Conservation (phyloP, 2,888 invertebrate species). For the Thera britannica region DNA sequence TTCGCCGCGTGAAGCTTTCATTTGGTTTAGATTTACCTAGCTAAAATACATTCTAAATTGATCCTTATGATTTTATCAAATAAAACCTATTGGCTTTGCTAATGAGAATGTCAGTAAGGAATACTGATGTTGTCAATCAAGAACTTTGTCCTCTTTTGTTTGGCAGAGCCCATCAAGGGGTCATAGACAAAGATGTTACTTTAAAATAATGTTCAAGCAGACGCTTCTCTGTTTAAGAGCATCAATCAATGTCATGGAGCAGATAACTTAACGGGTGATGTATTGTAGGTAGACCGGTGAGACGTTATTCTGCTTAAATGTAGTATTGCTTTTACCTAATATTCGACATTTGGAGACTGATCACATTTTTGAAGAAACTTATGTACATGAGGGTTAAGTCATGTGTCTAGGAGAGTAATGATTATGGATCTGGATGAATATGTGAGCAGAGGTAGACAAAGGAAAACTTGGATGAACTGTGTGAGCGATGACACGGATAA, state of each 20-base stretch:
- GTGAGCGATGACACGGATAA: too few species aligned
- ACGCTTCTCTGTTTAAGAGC: constrained; percentile 53
- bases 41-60: too few species aligned
- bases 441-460: too few species aligned
- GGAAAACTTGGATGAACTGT: too few species aligned
- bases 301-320: constrained; percentile 29
- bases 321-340: constrained; percentile 23
- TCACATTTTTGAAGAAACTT: too few species aligned
- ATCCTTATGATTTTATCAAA: too few species aligned
- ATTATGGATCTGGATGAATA: too few species aligned
- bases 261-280: constrained; percentile 63
- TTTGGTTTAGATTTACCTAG: too few species aligned
- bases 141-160: constrained; percentile 7
- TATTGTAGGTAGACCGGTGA: constrained; percentile 45
- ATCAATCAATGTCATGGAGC: constrained; percentile 62
- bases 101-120: not conserved
- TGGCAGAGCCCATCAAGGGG: constrained; percentile 18
- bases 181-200: constrained; percentile 33
- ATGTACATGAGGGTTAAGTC: too few species aligned
- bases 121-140: constrained; percentile 4
- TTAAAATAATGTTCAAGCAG: constrained; percentile 35
- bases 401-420: too few species aligned
- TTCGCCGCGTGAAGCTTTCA: too few species aligned
- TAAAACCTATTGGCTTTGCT: not conserved
- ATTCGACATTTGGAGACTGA: too few species aligned